Evolutionary conservation across 2,888 invertebrate genomes (phyloP), one percentile per base, ranked within the genome.

Genomic region (Trachelus troglodyta): DNA sequence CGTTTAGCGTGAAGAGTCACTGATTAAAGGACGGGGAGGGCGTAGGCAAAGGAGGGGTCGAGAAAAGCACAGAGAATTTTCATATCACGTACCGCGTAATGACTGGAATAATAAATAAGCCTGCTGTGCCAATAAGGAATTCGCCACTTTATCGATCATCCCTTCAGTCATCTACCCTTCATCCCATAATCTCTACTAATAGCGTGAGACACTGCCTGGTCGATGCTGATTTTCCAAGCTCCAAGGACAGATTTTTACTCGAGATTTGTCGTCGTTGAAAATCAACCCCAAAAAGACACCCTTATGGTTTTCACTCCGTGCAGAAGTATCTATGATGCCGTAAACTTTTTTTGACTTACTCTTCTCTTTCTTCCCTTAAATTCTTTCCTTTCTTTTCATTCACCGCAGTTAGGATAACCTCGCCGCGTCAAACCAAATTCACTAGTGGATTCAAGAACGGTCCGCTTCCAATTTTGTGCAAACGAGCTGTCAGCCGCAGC

Each of bases 401-500:
- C 56, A 9, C 23, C 56, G 23, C 23, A 56, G 23, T 56, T 23
- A 9, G 23, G 56, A 56, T 56, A 56, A 56, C 23, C 56, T 23
- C 23, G 56, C 9, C 9, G 23, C 6, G 23, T 56, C 23, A 56
- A 56, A 56, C 56, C 9, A 56, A 23, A 23, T 56, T 56, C 23
- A 9, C 56, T 23, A 56, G 56, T 56, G 56, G 56, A 56, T 56
- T 56, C 56, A 15, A 23, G 56, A 56, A 56, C 23, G 56, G 56
- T 23, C 56, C 23, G 23, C 73, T 68, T 68, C 76, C 33, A 75
- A 78, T 83, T 78, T 83, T 73, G 77, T 76, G 56, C 37, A 80
- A 83, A 83, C 79, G 75, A 83, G 73, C 81, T 81, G 83, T 80
- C 82, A 79, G 75, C 81, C 74, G 77, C 83, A 83, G 75, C 34